Evolutionary conservation across 2,888 invertebrate genomes (phyloP).

Genomic region (Macaria notata): DNA sequence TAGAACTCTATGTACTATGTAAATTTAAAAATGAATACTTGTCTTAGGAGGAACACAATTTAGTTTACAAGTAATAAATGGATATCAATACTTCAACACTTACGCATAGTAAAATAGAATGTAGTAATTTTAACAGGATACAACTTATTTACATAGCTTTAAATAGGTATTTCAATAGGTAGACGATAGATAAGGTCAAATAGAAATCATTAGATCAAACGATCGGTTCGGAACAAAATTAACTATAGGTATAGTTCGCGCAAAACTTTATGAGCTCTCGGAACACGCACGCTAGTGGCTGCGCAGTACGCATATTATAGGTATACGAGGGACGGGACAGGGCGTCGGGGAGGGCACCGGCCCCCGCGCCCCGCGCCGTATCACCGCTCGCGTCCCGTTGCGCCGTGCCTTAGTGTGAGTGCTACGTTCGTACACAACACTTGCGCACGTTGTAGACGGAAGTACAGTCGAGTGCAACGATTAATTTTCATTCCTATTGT

Average conservation of each 20-base stretch:
- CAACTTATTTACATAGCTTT: constrained; percentile 74
- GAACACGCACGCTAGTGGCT: too few species aligned
- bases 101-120: constrained; percentile 80
- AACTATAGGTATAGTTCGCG: background rate
- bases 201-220: constrained; percentile 14
- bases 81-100: constrained; percentile 78
- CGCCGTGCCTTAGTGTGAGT: too few species aligned
- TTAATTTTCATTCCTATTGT: too few species aligned
- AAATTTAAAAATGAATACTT: constrained; percentile 36
- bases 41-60: constrained; percentile 58
- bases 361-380: too few species aligned
- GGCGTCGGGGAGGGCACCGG: too few species aligned
- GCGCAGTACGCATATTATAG: too few species aligned
- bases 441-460: too few species aligned
- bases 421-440: too few species aligned
- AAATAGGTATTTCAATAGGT: constrained; percentile 19
- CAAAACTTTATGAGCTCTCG: too few species aligned
- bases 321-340: too few species aligned
- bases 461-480: too few species aligned
- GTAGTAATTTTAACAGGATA: constrained; percentile 80
- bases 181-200: constrained; percentile 17
- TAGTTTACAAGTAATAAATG: constrained; percentile 59
- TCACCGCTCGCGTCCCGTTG: too few species aligned
- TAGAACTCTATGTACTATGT: constrained; percentile 21
- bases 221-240: constrained; percentile 8